Evolutionary conservation across 1,140 invertebrate genomes (phyloP).

Genomic region (Drosophila truncata): DNA sequence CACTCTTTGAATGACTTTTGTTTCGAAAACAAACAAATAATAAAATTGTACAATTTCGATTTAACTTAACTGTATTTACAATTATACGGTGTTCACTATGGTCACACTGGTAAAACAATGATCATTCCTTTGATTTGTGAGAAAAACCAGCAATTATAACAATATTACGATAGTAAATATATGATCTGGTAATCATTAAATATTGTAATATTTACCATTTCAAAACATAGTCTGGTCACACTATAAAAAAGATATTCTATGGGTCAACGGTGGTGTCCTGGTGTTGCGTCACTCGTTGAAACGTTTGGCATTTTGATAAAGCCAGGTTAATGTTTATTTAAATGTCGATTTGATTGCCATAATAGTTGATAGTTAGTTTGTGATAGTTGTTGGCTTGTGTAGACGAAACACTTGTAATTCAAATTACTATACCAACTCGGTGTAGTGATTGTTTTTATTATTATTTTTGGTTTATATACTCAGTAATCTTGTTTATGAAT

Average conservation of each 20-base stretch:
- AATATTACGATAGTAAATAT: too few relatives aligned
- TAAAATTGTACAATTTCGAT: background rate
- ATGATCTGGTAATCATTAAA: too few relatives aligned
- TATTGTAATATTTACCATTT: too few relatives aligned
- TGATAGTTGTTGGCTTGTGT: background rate
- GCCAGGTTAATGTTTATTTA: slow-evolving; percentile 17
- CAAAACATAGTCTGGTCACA: too few relatives aligned
- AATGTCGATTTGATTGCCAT: slow-evolving; percentile 9
- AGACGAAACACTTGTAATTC: slow-evolving; percentile 3
- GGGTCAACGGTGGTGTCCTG: background rate
- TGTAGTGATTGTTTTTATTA: background rate
- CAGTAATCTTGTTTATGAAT: slow-evolving; percentile 1
- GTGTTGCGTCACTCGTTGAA: background rate
- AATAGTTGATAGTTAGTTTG: slow-evolving; percentile 18
- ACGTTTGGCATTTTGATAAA: slow-evolving; percentile 11
- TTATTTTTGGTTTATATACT: background rate
- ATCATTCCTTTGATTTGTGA: too few relatives aligned
- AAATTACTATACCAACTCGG: background rate
- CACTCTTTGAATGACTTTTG: slow-evolving; percentile 16
- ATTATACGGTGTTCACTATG: too few relatives aligned
- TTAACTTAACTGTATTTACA: background rate
- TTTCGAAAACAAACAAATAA: background rate
- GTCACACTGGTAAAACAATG: too few relatives aligned
- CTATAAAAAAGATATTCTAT: too few relatives aligned
- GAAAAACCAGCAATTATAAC: too few relatives aligned